Evolutionary conservation across 2,113 vertebrate genomes (phyloP).

Genomic region (Saccopteryx bilineata): DNA sequence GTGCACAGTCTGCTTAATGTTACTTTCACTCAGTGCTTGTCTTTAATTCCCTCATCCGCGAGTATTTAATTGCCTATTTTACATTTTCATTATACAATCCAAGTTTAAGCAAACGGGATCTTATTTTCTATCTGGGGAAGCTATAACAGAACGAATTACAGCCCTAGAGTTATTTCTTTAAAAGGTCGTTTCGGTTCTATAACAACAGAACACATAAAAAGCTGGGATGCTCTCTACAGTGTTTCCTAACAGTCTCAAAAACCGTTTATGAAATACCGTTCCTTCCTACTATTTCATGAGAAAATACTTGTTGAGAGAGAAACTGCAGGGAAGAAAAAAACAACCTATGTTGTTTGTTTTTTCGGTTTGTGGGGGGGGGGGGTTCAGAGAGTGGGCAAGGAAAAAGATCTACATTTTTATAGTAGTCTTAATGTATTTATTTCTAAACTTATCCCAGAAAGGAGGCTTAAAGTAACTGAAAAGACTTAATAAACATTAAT

Average conservation of each 20-base stretch:
- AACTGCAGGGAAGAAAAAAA: neutral
- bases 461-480: neutral
- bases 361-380: neutral
- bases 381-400: neutral
- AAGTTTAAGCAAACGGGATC: constrained; percentile 74
- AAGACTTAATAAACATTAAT: neutral
- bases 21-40: constrained; percentile 63
- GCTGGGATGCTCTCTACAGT: neutral
- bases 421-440: neutral
- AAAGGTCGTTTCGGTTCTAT: constrained; percentile 66
- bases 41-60: constrained; percentile 70
- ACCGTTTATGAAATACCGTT: neutral
- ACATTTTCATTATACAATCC: constrained; percentile 77
- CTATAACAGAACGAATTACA: constrained; percentile 77
- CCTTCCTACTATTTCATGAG: neutral
- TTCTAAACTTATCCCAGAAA: constrained; percentile 45
- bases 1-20: constrained; percentile 47
- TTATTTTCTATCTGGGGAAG: constrained; percentile 66
- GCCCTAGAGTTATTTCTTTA: constrained; percentile 61
- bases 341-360: neutral
- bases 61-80: constrained; percentile 78
- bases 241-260: constrained; percentile 12
- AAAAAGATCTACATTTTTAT: neutral
- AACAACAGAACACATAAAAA: constrained; percentile 65
- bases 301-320: constrained; percentile 20